Evolutionary conservation across 2,797 vertebrate genomes (phyloP).

Genomic region (Microcaecilia unicolor): DNA sequence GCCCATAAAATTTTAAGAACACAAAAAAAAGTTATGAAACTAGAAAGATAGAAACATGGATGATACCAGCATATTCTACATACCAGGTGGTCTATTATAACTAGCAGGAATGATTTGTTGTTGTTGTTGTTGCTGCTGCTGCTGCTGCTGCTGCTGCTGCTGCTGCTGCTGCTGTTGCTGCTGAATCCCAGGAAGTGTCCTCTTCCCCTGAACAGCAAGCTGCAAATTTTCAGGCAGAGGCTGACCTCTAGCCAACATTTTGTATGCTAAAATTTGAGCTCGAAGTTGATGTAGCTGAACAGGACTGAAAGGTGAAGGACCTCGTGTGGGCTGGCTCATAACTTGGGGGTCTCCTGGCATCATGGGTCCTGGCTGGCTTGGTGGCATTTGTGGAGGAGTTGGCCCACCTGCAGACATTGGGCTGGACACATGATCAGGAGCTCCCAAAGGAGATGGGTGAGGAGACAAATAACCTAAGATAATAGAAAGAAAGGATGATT

Average conservation of each 20-base stretch:
- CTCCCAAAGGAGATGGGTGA: conserved; percentile 84
- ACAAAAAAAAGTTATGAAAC: too few relatives aligned
- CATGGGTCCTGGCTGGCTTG: conserved; percentile 72
- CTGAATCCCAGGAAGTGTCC: conserved; percentile 87
- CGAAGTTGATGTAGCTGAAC: conserved; percentile 92
- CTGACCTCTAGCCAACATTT: conserved; percentile 90
- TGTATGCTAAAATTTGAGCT: conserved; percentile 95
- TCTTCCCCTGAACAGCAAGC: conserved; percentile 92
- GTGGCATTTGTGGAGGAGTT: conserved; percentile 85
- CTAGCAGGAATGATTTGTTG: conserved; percentile 52
- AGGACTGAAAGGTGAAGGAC: conserved; percentile 86
- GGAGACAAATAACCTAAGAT: conserved; percentile 87
- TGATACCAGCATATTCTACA: too few relatives aligned
- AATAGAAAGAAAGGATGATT: conserved; percentile 6
- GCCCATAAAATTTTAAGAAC: too few relatives aligned
- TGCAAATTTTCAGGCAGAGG: conserved; percentile 92
- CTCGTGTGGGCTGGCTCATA: conserved; percentile 74
- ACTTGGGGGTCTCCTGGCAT: conserved; percentile 79
- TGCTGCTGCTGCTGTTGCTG: conserved; percentile 54
- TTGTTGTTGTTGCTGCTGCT: conserved; percentile 53
- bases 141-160: conserved; percentile 41
- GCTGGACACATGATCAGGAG: conserved; percentile 84
- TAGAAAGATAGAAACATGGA: too few relatives aligned
- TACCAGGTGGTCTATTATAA: conserved; percentile 79
- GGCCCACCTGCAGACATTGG: conserved; percentile 90